Conservation (phyloP, 2,113 vertebrate species). For the Tyto alba region DNA sequence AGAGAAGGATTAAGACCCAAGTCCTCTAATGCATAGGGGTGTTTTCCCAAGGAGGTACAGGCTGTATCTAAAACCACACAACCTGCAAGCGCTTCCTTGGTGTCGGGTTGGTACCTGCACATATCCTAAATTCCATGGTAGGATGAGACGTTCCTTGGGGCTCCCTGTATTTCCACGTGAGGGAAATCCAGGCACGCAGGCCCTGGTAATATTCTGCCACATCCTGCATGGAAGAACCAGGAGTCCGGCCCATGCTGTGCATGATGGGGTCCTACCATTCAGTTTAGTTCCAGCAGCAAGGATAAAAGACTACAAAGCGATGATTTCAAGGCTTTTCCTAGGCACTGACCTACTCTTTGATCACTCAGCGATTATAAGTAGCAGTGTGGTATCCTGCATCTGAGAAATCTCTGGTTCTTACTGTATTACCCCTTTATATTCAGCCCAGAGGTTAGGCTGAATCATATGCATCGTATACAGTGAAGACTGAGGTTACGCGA, state of each 20-base stretch:
- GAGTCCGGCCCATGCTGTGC: not conserved
- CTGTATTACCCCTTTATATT: not conserved
- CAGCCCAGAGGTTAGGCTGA: not conserved
- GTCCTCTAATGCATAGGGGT: not conserved
- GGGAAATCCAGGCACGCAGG: not conserved
- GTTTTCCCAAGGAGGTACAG: not conserved
- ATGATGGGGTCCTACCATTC: not conserved
- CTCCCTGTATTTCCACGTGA: not conserved
- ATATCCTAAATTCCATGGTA: not conserved
- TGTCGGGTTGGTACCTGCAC: not conserved
- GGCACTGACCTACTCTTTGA: not conserved
- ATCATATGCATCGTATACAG: not conserved
- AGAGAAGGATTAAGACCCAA: not conserved
- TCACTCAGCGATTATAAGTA: not conserved
- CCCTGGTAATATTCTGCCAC: not conserved
- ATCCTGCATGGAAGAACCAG: not conserved
- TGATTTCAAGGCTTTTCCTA: not conserved
- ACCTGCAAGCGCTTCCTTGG: not conserved
- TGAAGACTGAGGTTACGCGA: not conserved
- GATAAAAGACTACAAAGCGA: not conserved
- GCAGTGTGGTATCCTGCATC: not conserved
- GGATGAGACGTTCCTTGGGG: not conserved
- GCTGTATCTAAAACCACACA: not conserved
- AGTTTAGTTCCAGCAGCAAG: not conserved
- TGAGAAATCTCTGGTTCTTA: not conserved